Percentiles rank a stretch among this genome's conserved stretches.
phyloP scores from a whole-genome alignment of 2,888 invertebrate genomes.

The Digitonthophagus gazella region DNA sequence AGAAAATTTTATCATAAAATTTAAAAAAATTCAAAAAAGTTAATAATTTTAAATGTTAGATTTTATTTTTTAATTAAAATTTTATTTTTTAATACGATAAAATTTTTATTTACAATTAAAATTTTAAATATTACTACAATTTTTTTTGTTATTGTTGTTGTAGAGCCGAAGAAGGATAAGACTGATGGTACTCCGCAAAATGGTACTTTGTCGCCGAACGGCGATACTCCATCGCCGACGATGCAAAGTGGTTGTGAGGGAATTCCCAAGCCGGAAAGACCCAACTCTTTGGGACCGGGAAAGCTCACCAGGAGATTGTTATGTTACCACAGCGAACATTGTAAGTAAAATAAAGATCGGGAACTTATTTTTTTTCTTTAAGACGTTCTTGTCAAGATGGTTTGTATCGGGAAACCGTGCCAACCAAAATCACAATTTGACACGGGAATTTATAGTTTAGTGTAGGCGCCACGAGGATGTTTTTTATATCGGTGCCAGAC shows the following conservation, averaged over 20 bases:
- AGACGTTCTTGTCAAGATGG: neutral
- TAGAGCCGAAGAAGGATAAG: conserved; percentile 93
- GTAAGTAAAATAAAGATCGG: conserved; percentile 50
- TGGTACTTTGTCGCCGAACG: conserved; percentile 63
- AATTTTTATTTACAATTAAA: neutral
- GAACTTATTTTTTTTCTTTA: too few relatives aligned
- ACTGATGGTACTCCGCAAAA: conserved; percentile 64
- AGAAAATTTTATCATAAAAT: too few relatives aligned
- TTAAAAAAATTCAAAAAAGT: too few relatives aligned
- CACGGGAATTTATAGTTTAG: neutral
- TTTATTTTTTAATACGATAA: neutral
- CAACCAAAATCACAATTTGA: neutral
- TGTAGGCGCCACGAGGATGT: neutral
- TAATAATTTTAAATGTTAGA: too few relatives aligned
- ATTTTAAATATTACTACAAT: neutral
- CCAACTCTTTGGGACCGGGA: conserved; percentile 75
- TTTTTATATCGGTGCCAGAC: neutral
- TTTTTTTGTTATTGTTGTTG: conserved; percentile 49
- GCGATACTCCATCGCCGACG: conserved; percentile 49
- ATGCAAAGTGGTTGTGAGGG: conserved; percentile 43
- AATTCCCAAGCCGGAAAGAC: conserved; percentile 59
- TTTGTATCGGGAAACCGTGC: neutral
- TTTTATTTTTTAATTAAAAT: too few relatives aligned
- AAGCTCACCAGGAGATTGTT: conserved; percentile 74
- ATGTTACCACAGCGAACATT: conserved; percentile 78